These are phyloP conservation scores for Strigops habroptila DNA, from an alignment of 2,113 vertebrate species.

Conservation along the genomic window DNA sequence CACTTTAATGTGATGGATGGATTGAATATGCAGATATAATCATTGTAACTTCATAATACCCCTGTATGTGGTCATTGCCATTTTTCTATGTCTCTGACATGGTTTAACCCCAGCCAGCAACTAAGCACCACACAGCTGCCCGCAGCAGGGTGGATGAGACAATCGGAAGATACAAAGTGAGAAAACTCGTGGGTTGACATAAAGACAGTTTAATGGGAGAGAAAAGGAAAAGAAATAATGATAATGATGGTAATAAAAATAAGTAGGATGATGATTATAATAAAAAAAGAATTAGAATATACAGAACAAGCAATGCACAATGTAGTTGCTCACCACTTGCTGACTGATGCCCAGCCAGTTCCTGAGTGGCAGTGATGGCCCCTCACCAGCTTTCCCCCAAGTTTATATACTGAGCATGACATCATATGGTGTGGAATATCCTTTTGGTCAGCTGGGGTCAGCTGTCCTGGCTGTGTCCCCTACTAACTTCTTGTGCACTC, in stretches of 20 bases:
- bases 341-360: not conserved
- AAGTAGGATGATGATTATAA: not conserved
- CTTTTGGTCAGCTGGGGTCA: not conserved
- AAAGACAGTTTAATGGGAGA: not conserved
- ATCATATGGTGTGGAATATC: too few relatives aligned
- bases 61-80: not conserved
- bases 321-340: not conserved
- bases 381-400: not conserved
- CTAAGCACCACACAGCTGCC: not conserved
- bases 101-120: not conserved
- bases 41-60: not conserved
- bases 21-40: not conserved
- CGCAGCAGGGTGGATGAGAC: not conserved
- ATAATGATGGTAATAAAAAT: not conserved
- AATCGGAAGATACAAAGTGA: not conserved
- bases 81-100: not conserved
- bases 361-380: not conserved
- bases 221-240: not conserved
- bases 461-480: not conserved
- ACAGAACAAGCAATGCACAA: not conserved
- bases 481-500: not conserved
- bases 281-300: not conserved
- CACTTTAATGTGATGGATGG: not conserved
- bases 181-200: not conserved
- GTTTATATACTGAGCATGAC: not conserved